Base-by-base conservation (phyloP, 2,888 invertebrate genomes). In the Cistogaster globosa region DNA sequence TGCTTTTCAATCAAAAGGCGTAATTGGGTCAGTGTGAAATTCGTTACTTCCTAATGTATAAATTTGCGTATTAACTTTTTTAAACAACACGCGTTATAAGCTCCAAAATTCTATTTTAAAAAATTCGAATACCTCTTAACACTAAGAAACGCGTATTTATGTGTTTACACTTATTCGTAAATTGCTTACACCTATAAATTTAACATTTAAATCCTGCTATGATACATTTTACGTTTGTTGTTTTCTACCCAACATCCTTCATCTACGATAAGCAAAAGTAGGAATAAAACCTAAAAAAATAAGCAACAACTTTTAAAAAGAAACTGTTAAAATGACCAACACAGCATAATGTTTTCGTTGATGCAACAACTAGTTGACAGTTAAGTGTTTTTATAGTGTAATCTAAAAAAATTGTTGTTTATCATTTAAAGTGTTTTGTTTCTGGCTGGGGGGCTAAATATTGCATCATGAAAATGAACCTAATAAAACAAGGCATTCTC, bases 401-500 rank as follows among this genome's bases (percentile, higher is more conserved):
- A 65, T 69, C 58, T 53, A 71, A 45, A 71, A 45, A 26, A 76
- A 67, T 12, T 36, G 42, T 67, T 77, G 16, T 68, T 42, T 55
- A 22, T 38, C 51, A 62, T 53, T 69, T 45, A 63, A 79, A 79
- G 18, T 55, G 57, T 58, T 72, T 65, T 51, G 38, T 36, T 38
- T 32, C 69, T 12, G 58, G 32, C 1, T 22, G 18, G 36, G 51
- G 22, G 48, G 1, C 53, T 68, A 45, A 74, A 79, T 63, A 67
- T 42, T 77, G 69, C 74, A 63, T 65, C 62, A 74, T 53, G 62
- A 75, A 78, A 85, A 81, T 72, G 68, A 84, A 81, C 74, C 81
- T 78, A 85, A 85, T 85, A 82, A 85, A 84, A 84, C 81, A 68
- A 63, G 68, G 69, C 81, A 81, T 57, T 72, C 63, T 72, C 84